These are phyloP conservation scores for Thunnus maccoyii DNA, from an alignment of 2,113 vertebrate species.

Conservation along the genomic window DNA sequence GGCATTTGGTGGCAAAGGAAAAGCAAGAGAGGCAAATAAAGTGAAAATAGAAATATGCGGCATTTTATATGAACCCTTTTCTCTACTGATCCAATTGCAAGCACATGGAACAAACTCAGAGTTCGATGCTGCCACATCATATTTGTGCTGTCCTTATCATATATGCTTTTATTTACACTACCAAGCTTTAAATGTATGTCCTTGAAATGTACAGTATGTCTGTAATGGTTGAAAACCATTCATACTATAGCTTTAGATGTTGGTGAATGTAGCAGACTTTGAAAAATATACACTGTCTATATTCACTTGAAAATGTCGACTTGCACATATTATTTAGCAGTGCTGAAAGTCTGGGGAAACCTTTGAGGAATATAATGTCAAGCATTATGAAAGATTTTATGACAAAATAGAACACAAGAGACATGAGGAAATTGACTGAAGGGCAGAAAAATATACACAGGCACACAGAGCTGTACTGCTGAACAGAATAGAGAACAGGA, in stretches of 20 bases:
- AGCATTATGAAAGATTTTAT: slow-evolving; percentile 1
- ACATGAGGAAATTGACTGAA: slow-evolving; percentile 11
- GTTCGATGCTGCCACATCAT: too few species aligned
- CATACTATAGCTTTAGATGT: background rate
- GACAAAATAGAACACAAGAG: background rate
- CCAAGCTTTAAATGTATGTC: background rate
- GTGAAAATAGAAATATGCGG: too few species aligned
- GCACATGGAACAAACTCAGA: too few species aligned
- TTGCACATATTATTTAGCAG: background rate
- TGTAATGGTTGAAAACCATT: background rate
- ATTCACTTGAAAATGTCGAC: background rate
- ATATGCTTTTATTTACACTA: too few species aligned
- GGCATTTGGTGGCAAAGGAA: too few species aligned
- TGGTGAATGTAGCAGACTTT: background rate
- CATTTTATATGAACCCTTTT: too few species aligned
- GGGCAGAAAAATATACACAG: background rate
- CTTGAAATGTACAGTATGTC: background rate
- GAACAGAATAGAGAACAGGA: slow-evolving; percentile 13
- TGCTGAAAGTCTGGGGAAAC: background rate
- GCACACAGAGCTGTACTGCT: slow-evolving; percentile 1
- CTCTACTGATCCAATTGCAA: too few species aligned
- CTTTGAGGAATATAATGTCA: slow-evolving; percentile 7
- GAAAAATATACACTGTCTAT: background rate
- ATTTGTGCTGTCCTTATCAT: too few species aligned
- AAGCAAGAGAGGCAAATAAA: background rate